These are phyloP conservation scores for Dipodomys spectabilis DNA, from an alignment of 2,113 vertebrate species.

Conservation along the genomic window DNA sequence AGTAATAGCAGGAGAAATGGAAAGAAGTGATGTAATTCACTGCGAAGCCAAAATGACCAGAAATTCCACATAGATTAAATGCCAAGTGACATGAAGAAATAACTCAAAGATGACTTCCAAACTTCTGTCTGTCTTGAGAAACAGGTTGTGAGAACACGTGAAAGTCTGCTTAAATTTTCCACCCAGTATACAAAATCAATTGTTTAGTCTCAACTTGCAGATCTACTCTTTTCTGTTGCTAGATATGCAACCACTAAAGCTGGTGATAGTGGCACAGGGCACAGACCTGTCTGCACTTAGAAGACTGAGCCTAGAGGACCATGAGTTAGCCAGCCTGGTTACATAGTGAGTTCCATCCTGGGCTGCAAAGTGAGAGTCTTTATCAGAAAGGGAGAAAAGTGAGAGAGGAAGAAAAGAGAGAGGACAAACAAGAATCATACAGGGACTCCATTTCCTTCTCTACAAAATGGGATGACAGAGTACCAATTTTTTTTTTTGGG, in stretches of 20 bases:
- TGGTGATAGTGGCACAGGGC: too few species aligned
- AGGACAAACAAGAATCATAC: too few species aligned
- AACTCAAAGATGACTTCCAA: background rate
- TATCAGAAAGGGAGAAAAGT: too few species aligned
- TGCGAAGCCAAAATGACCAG: background rate
- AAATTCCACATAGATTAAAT: background rate
- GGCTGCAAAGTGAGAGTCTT: too few species aligned
- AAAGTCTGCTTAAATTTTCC: background rate
- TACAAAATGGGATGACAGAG: background rate
- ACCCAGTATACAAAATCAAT: background rate
- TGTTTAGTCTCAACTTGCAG: slow-evolving; percentile 39
- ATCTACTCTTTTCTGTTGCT: background rate
- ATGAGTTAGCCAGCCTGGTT: background rate
- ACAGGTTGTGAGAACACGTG: background rate
- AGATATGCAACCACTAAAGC: background rate
- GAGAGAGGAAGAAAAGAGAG: background rate
- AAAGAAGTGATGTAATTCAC: background rate
- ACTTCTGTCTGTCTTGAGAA: slow-evolving; percentile 37
- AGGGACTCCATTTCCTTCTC: background rate
- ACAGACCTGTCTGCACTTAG: too few species aligned
- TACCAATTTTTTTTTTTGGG: background rate
- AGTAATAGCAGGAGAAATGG: background rate
- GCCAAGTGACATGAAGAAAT: background rate
- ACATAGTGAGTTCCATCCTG: background rate
- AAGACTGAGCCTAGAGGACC: background rate